phyloP scores from a whole-genome alignment of 2,888 invertebrate species.

The Oxycera nigricornis region DNA sequence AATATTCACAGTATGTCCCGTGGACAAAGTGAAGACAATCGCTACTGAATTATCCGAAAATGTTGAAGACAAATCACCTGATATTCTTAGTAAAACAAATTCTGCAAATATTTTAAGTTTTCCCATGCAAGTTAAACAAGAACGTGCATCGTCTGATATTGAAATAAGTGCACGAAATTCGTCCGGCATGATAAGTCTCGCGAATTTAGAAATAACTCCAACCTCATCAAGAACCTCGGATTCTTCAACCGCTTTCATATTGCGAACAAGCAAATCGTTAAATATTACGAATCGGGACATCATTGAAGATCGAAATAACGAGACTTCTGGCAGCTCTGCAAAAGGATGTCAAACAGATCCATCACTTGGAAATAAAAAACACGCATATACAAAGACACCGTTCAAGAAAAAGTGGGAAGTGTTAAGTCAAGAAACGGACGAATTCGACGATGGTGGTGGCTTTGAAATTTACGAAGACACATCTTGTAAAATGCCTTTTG shows the following conservation, averaged over 20 bases:
- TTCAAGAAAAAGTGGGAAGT: conserved; percentile 17
- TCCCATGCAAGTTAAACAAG: not conserved
- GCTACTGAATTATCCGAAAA: not conserved
- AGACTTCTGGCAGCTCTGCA: no score
- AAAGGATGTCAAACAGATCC: no score
- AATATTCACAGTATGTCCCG: no score
- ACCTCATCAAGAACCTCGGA: no score
- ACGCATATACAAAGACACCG: not conserved
- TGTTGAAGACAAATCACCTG: not conserved
- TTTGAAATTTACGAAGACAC: conserved; percentile 43
- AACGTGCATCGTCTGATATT: not conserved
- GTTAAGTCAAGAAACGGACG: not conserved
- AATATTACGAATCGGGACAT: no score
- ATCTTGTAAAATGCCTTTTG: not conserved
- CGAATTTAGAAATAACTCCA: no score
- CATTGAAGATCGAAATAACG: no score
- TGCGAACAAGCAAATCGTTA: no score
- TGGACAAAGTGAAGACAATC: not conserved
- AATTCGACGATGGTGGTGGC: not conserved
- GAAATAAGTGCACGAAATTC: not conserved
- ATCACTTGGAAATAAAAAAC: no score
- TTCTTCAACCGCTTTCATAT: no score
- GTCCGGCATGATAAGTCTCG: not conserved
- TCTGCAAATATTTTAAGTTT: no score
- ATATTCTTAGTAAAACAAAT: not conserved